Conservation (phyloP, 2,113 vertebrate species). For the Embiotoca jacksoni region DNA sequence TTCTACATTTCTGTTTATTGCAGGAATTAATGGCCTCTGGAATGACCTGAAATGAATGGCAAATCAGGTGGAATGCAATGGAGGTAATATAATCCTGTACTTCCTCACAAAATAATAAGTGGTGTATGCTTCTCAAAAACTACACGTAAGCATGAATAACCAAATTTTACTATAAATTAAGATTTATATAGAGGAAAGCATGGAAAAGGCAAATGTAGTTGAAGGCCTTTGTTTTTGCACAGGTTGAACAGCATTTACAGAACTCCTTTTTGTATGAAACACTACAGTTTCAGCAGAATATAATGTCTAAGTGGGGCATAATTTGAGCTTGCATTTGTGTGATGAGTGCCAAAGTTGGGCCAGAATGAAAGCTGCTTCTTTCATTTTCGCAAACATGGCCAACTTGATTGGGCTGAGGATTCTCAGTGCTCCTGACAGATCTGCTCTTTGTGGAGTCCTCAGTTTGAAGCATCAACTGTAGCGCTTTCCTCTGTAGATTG, state of each 20-base stretch:
- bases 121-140: background rate
- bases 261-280: background rate
- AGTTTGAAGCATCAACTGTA: background rate
- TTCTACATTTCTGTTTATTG: slow-evolving; percentile 36
- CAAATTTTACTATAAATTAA: background rate
- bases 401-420: slow-evolving; percentile 4
- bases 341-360: background rate
- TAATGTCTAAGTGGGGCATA: background rate
- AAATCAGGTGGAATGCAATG: slow-evolving; percentile 4
- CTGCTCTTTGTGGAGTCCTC: background rate
- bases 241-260: background rate
- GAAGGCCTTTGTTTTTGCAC: background rate
- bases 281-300: background rate
- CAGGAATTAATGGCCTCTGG: slow-evolving; percentile 20
- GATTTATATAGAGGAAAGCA: background rate
- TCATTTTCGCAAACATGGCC: slow-evolving; percentile 13
- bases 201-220: background rate
- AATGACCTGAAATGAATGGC: slow-evolving; percentile 12
- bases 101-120: background rate
- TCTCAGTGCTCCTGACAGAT: background rate
- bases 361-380: slow-evolving; percentile 1
- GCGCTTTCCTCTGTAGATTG: background rate
- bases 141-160: background rate
- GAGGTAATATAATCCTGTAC: slow-evolving; percentile 1
- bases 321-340: background rate